phyloP scores from a whole-genome alignment of 1,140 invertebrate species.

The Scaptomyza hsui region DNA sequence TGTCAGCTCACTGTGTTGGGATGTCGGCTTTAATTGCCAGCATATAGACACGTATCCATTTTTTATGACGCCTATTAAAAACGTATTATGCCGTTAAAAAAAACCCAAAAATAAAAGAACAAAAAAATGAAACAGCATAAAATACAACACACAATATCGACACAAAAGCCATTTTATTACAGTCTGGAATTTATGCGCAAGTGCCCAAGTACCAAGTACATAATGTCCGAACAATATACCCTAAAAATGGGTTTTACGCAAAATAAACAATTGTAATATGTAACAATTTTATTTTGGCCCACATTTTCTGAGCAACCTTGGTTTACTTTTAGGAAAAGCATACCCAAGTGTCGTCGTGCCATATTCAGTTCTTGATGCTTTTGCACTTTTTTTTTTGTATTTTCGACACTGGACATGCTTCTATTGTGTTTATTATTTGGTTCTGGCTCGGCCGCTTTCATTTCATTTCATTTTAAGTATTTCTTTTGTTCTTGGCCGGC shows the following conservation, averaged over 20 bases:
- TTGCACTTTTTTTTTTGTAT: constrained; percentile 6
- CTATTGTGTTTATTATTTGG: constrained; percentile 64
- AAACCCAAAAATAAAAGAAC: constrained; percentile 1
- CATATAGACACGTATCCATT: constrained; percentile 29
- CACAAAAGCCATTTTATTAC: constrained; percentile 76
- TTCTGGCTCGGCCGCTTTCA: constrained; percentile 28
- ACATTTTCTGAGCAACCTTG: too few species aligned
- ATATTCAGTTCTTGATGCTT: constrained; percentile 6
- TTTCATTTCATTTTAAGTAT: constrained; percentile 38
- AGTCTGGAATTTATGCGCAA: constrained; percentile 64
- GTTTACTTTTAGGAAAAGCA: background rate
- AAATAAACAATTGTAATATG: too few species aligned
- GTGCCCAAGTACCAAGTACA: constrained; percentile 26
- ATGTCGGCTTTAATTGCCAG: constrained; percentile 52
- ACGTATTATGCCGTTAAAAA: constrained; percentile 69
- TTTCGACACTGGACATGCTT: constrained; percentile 40
- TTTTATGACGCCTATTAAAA: constrained; percentile 67
- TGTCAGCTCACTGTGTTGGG: constrained; percentile 1
- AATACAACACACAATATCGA: constrained; percentile 72
- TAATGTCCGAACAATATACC: constrained; percentile 17
- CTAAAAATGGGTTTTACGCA: background rate
- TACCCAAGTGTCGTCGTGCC: constrained; percentile 1
- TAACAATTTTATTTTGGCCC: too few species aligned
- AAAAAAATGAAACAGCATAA: constrained; percentile 53
- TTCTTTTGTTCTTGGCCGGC: constrained; percentile 40